Base-by-base conservation (phyloP, 2,888 invertebrate species). In the Phortica magna region DNA sequence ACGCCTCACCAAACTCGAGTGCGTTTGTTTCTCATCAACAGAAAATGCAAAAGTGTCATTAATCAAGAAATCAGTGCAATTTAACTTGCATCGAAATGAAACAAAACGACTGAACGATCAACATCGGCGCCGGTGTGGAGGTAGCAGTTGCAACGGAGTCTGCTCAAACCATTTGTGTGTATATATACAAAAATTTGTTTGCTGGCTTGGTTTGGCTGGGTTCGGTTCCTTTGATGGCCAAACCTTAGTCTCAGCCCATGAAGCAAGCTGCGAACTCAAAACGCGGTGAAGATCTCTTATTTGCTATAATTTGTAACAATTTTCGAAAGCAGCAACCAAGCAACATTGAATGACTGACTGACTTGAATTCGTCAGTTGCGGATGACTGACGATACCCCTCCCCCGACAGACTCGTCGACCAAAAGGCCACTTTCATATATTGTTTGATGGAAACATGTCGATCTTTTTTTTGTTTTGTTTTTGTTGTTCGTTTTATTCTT, bases 231-330 rank as follows among this genome's bases (percentile, higher is more conserved):
- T 90, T 90, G 90, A 90, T 87, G 84, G 83, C 83, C 82, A 77
- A 76, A 57, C 73, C 77, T 77, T 59, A 82, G 61, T n/a, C 53
- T 19, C 76, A 39, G 59, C 55, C 31, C 31, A 67, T 59, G 67
- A 80, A 65, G 67, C 74, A 64, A 64, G 43, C 59, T 53, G 53
- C 76, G 77, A 77, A 81, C 80, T 76, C n/a, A 41, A 42, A 65
- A 48, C 82, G 83, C 89, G 89, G 88, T 85, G 84, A 88, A 89
- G 90, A 91, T 90, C 89, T 91, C 90, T 91, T 92, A 91, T 91
- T 91, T 91, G 89, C 89, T 89, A 92, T 92, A 92, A 91, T 91
- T 91, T 92, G 91, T 92, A 91, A 91, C 88, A 89, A 90, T 90
- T 89, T 91, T 89, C 86, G 81, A 84, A 79, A 82, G 82, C 78